phyloP scores from a whole-genome alignment of 1,140 invertebrate species.

The Geopemphigus sp. region DNA sequence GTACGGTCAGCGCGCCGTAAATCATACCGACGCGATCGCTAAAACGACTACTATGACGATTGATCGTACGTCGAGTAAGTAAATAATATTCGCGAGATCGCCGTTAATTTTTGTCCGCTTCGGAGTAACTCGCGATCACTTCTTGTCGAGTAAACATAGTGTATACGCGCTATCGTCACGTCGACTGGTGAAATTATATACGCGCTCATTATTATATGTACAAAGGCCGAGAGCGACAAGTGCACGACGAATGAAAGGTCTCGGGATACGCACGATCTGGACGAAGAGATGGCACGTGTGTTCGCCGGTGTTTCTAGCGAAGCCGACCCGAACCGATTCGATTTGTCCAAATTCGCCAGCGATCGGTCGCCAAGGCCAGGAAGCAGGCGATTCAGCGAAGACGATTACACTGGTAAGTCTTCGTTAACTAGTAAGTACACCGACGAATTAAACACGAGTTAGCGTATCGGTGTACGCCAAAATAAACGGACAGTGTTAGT shows the following conservation, averaged over 20 bases:
- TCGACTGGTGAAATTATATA: neutral
- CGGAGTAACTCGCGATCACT: no score
- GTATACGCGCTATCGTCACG: neutral
- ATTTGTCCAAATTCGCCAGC: constrained; percentile 63
- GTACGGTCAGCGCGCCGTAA: no score
- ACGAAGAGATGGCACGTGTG: constrained; percentile 77
- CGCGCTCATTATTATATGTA: constrained; percentile 41
- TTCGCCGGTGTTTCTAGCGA: constrained; percentile 60
- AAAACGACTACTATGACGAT: no score
- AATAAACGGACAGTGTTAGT: no score
- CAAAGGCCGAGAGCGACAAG: constrained; percentile 52
- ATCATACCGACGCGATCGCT: no score
- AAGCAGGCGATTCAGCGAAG: constrained; percentile 53
- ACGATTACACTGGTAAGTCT: constrained; percentile 55
- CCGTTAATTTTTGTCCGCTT: no score
- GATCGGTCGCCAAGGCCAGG: constrained; percentile 56
- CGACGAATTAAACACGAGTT: no score
- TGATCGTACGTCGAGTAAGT: no score
- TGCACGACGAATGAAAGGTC: constrained; percentile 49
- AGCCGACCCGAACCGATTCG: constrained; percentile 61
- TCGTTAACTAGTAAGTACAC: neutral
- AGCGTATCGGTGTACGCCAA: no score
- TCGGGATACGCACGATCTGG: constrained; percentile 64
- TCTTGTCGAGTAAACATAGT: neutral
- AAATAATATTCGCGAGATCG: no score